Evolutionary conservation across 2,113 vertebrate species (phyloP).

Genomic region (Petrocephalus zakoni): DNA sequence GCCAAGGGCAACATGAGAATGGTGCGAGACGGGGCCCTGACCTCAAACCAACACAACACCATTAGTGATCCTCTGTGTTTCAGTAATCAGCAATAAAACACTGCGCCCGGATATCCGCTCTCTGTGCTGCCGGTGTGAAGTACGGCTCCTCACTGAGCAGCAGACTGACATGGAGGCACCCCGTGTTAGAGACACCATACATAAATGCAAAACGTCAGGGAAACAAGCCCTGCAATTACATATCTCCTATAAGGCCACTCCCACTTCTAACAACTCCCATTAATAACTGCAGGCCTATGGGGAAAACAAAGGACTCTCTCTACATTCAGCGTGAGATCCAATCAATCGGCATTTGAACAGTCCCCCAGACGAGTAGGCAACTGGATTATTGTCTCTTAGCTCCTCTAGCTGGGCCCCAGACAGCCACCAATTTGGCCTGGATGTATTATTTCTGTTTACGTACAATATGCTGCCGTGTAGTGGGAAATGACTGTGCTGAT

Average conservation of each 20-base stretch:
- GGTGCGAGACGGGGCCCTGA: not conserved
- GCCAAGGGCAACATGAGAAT: not conserved
- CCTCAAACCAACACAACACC: not conserved
- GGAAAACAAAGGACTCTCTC: slow-evolving; percentile 4
- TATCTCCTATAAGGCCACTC: not conserved
- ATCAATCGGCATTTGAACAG: slow-evolving; percentile 13
- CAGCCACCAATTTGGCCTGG: not conserved
- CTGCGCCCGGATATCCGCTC: not conserved
- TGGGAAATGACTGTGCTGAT: slow-evolving; percentile 3
- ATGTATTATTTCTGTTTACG: slow-evolving; percentile 7
- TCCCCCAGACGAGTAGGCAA: not conserved
- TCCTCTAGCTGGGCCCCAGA: not conserved
- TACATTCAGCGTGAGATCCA: not conserved
- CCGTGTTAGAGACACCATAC: not conserved
- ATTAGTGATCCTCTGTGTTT: not conserved
- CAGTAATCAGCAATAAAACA: not conserved
- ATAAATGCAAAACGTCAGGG: not conserved
- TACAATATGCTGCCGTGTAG: not conserved
- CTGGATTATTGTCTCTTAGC: slow-evolving; percentile 11
- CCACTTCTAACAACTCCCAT: slow-evolving; percentile 12
- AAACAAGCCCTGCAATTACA: slow-evolving; percentile 15
- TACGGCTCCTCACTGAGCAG: not conserved
- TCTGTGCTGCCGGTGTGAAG: not conserved
- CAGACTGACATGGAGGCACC: not conserved
- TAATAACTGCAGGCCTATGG: slow-evolving; percentile 13